Base-by-base conservation (phyloP, 30 jellyfish, hydroid and myxozoan species). In the Sanderia malayensis region DNA sequence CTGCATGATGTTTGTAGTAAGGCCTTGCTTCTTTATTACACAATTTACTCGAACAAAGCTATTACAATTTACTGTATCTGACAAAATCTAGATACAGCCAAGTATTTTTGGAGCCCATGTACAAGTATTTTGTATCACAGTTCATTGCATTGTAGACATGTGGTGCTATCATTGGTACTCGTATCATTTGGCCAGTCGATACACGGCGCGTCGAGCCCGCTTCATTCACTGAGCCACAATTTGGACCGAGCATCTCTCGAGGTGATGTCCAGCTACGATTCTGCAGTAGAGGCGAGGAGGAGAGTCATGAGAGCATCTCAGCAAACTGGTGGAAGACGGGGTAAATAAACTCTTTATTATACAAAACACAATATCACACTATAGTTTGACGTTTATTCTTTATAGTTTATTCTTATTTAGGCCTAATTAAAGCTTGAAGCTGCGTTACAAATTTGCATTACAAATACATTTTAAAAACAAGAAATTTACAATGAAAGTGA, bases 161-260 rank as follows among this genome's bases (percentile, higher is more conserved):
- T 15, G 55, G 15, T 15, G 15, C 15, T 8, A 41, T 41, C 55
- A 15, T 41, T 41, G 8, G 8, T 41, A 6, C 55, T 41, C 15
- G 55, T 15, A 15, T 8, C 55, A 15, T 41, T 41, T 15, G 55
- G 8, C 55, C 55, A 41, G 8, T 15, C 15, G 55, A 15, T 15
- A 8, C 15, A 15, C 11, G 15, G 55, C 55, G 15, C 11, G 8
- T 15, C 15, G 55, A 15, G 15, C 55, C 55, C 55, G 11, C 8
- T 41, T 15, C 11, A 41, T 18, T 17, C 72, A 1, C 30, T 76
- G 65, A 52, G 80, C 10, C 67, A 76, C 23, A 32, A 33, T 46
- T 30, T 76, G 1, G 88, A 76, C 31, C 61, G 45, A 31, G 88
- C 80, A 15, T 76, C 88, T 18, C 53, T 76, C 21, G 79, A 76